Evolutionary conservation across 2,888 invertebrate species (phyloP).

Genomic region (Apomyelois bistriatella): DNA sequence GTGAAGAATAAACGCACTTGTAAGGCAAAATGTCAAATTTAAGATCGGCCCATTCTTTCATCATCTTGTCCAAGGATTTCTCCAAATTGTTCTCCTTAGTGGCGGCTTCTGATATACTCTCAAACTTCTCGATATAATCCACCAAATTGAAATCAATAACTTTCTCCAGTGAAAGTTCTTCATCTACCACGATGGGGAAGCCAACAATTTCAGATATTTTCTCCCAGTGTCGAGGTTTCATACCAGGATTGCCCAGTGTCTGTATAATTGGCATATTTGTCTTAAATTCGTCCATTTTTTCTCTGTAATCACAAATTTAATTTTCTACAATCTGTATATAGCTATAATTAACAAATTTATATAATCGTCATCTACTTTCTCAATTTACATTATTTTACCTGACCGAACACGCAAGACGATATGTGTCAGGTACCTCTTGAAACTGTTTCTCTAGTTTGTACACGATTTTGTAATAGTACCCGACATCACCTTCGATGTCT

Average conservation of each 20-base stretch:
- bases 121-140: conserved; percentile 93
- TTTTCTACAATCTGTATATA: too few species aligned
- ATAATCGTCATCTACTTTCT: too few species aligned
- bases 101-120: conserved; percentile 95
- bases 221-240: conserved; percentile 96
- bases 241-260: conserved; percentile 96
- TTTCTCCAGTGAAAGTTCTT: conserved; percentile 88
- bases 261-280: conserved; percentile 94
- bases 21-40: conserved; percentile 86
- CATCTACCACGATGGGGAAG: conserved; percentile 92
- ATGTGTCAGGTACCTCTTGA: conserved; percentile 86
- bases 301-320: conserved; percentile 48
- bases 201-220: conserved; percentile 96
- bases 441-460: conserved; percentile 94
- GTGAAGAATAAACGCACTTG: conserved; percentile 60
- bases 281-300: conserved; percentile 92
- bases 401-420: conserved; percentile 83
- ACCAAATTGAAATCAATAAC: conserved; percentile 94
- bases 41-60: conserved; percentile 92
- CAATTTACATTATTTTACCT: conserved; percentile 39
- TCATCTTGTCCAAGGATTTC: conserved; percentile 93
- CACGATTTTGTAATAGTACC: conserved; percentile 84
- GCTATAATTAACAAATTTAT: too few species aligned
- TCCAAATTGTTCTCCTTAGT: conserved; percentile 97
- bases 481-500: conserved; percentile 89